A percentile compares a stretch with the other conserved stretches of the same genome.
phyloP scores from a whole-genome alignment of 2,113 vertebrate genomes.

The Sterna hirundo region DNA sequence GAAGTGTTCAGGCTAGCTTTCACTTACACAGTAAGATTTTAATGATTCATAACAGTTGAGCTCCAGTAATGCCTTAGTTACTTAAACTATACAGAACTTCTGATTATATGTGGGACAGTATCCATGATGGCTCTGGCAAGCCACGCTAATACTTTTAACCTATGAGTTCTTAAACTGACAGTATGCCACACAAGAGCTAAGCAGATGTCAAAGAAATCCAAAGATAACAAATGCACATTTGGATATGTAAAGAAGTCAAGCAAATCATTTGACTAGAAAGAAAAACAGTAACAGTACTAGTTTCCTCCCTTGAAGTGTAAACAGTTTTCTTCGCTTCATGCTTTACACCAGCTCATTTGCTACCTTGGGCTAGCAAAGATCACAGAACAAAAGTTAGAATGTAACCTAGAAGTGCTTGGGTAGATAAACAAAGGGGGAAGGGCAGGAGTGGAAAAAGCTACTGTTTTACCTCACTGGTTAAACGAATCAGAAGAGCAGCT shows the following conservation, averaged over 20 bases:
- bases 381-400: neutral
- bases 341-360: neutral
- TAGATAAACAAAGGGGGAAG: neutral
- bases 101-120: neutral
- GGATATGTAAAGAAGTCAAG: neutral
- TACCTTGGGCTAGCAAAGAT: neutral
- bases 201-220: neutral
- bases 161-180: neutral
- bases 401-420: neutral
- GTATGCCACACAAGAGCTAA: neutral
- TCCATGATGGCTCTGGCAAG: neutral
- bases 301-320: neutral
- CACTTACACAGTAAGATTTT: neutral
- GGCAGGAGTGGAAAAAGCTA: neutral
- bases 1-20: neutral
- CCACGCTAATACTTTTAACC: neutral
- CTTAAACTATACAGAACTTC: neutral
- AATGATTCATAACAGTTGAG: neutral
- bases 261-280: neutral
- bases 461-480: slow-evolving; percentile 92
- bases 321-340: neutral
- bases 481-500: slow-evolving; percentile 93
- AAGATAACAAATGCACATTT: neutral
- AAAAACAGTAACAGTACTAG: neutral
- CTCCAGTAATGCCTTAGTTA: neutral